phyloP scores from a whole-genome alignment of 1,140 invertebrate species.

The Oedothorax gibbosus region DNA sequence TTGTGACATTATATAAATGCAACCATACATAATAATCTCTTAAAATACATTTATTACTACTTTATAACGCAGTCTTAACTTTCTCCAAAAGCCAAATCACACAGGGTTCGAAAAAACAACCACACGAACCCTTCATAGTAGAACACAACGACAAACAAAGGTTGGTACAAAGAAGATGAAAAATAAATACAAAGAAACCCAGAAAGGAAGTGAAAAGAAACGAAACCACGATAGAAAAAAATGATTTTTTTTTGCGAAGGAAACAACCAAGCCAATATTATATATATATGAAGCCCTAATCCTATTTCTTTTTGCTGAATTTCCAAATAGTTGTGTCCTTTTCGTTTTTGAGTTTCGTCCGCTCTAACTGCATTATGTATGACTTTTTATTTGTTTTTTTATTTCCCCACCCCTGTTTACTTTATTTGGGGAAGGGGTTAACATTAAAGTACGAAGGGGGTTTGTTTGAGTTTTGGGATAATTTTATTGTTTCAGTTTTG shows the following conservation, averaged over 20 bases:
- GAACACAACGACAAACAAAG: conserved; percentile 36
- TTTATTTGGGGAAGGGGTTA: conserved; percentile 31
- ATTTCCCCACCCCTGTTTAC: neutral
- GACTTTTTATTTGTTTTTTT: conserved; percentile 17
- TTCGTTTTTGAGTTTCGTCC: conserved; percentile 11
- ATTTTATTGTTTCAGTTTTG: neutral
- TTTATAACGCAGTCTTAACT: neutral
- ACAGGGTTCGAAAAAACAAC: neutral
- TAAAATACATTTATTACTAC: too few species aligned
- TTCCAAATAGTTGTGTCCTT: conserved; percentile 45
- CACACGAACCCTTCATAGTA: neutral
- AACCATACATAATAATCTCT: too few species aligned
- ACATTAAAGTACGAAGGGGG: neutral
- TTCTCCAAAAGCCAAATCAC: neutral
- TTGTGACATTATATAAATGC: too few species aligned
- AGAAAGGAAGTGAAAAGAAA: conserved; percentile 45
- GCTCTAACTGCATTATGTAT: conserved; percentile 53
- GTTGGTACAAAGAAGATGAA: conserved; percentile 14
- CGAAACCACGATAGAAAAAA: conserved; percentile 21
- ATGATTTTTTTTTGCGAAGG: neutral
- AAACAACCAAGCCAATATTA: conserved; percentile 48
- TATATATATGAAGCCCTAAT: conserved; percentile 52
- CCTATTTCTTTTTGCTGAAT: conserved; percentile 37
- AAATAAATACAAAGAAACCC: conserved; percentile 42
- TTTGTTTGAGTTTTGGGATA: neutral